Evolutionary conservation across 2,113 vertebrate species (phyloP), one percentile per base, ranked within the genome.

Genomic region (Numida meleagris): DNA sequence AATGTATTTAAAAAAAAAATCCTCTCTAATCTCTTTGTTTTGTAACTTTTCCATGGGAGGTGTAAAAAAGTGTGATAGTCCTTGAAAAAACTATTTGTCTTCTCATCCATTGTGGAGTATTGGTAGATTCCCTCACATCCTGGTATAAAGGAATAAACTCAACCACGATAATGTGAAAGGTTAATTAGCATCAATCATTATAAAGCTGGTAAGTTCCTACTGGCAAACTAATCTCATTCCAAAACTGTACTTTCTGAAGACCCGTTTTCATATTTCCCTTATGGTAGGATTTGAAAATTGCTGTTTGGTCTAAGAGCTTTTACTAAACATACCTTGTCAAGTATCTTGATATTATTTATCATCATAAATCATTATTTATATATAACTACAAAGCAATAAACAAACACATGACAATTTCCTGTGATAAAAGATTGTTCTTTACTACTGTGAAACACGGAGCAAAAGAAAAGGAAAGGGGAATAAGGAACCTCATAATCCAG

Each of bases 121-220:
- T 20, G 33, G 33, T 31, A 63, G 63, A 66, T 77, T 77, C 31
- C 29, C 5, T 67, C 13, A 36, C 0, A 0, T n/a, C 18, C 27
- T 80, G 7, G 13, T 31, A 43, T 62, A n/a, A 55, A 82, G 33
- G 31, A 83, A 19, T 10, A 33, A 5, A 5, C 59, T 77, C 36
- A 45, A 70, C 3, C 31, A 79, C 84, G 88, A 61, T 50, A 89
- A 82, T 50, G 6, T 4, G 55, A 58, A 93, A 42, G 13, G n/a
- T 57, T 53, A 72, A 53, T 51, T 72, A 82, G 34, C 6, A 57
- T 13, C 50, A 43, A 46, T 74, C 0, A 36, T 65, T 27, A 48
- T 53, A 80, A 61, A 31, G 9, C 2, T 74, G 9, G 3, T 31
- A 6, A 70, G 48, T 40, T 92, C 25, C 45, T 62, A 33, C 4